These are phyloP conservation scores for human DNA, from an alignment of 2,113 vertebrate species.

Conservation along the genomic window GRCh38 chr9:19681001-19681500, in stretches of 20 bases:
- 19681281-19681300: neutral
- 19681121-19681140: neutral
- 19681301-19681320: neutral
- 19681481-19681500: neutral
- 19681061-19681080: neutral
- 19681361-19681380: neutral
- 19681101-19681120: neutral
- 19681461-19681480: neutral
- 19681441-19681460: neutral
- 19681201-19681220: neutral
- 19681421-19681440: neutral
- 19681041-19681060: neutral
- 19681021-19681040: neutral
- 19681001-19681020: neutral
- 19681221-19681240: neutral
- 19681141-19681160: neutral
- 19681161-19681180: neutral
- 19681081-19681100: neutral
- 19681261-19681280: neutral
- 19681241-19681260: neutral
- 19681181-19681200: neutral
- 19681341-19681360: neutral
- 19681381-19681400: neutral
- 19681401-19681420: neutral
- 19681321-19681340: neutral